Evolutionary conservation across 2,113 vertebrate genomes (phyloP), one percentile per base, ranked within the genome.

Genomic region (Lasiurus borealis): DNA sequence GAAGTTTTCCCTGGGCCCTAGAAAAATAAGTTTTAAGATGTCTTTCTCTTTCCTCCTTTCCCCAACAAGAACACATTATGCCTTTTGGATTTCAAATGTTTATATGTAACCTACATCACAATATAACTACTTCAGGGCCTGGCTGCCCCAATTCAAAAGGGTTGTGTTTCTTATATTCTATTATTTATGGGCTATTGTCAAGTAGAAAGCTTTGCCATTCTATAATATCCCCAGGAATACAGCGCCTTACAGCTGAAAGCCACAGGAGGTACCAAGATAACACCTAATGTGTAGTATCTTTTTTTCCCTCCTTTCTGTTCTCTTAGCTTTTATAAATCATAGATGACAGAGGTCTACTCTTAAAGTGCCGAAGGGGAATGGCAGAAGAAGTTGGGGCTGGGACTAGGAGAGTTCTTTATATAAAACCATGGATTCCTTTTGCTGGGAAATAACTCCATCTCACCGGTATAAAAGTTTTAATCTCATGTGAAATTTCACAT

Each of bases 151-250:
- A 57, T 95, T 87, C 57, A 81, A 19, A 81, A 85, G 23, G 76
- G 31, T 81, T 81, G 18, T 89, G 29, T 85, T 91, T 75, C 59
- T 54, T 91, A 21, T 78, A 23, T 87, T 96, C 66, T 92, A 85
- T 97, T 92, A 94, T 95, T 94, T 94, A 92, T 94, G 75, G 77
- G 15, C 88, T 72, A 54, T 87, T 93, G 75, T 95, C 69, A 91
- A 75, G 80, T 50, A 36, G 64, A 81, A 94, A 90, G 78, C 69
- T 46, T 69, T 86, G 81, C 34, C 34, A 25, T 92, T 87, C 85
- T 81, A 62, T 85, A 50, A 25, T 27, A 69, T 85, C 90, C 46
- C 34, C 59, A 90, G 90, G 85, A 93, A 57, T 82, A 95, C 85
- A 95, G 50, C 19, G 21, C 66, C 75, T 77, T 92, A 72, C 68